Evolutionary conservation across 2,113 vertebrate species (phyloP).

Genomic region (Chamaea fasciata): DNA sequence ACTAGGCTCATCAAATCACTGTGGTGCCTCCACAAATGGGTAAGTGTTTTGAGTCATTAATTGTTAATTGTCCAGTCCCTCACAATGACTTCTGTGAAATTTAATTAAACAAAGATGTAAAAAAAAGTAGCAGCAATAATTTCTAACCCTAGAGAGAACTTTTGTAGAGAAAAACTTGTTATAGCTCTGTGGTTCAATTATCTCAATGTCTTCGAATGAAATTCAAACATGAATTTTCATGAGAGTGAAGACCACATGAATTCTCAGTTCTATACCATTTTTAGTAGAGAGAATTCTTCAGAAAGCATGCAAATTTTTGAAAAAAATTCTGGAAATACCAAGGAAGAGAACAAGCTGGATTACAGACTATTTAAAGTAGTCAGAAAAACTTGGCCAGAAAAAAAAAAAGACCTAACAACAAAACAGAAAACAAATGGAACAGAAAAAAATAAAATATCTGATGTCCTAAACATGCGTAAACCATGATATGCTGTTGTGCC

Average conservation of each 20-base stretch:
- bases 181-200: conserved; percentile 6
- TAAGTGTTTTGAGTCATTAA: background rate
- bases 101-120: background rate
- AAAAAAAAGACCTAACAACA: background rate
- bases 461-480: background rate
- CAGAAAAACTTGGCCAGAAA: background rate
- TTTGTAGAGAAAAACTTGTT: background rate
- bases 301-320: background rate
- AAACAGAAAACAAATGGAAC: background rate
- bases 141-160: background rate
- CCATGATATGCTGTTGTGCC: background rate
- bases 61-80: background rate
- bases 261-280: background rate
- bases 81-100: background rate
- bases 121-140: background rate
- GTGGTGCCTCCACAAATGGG: background rate
- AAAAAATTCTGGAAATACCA: background rate
- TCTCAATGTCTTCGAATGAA: background rate
- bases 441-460: background rate
- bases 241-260: background rate
- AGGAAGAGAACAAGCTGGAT: background rate
- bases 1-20: background rate
- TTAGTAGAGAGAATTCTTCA: background rate
- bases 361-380: background rate
- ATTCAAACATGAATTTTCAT: background rate